Base-by-base conservation (phyloP, 2,797 vertebrate species). In the Oreortyx pictus region DNA sequence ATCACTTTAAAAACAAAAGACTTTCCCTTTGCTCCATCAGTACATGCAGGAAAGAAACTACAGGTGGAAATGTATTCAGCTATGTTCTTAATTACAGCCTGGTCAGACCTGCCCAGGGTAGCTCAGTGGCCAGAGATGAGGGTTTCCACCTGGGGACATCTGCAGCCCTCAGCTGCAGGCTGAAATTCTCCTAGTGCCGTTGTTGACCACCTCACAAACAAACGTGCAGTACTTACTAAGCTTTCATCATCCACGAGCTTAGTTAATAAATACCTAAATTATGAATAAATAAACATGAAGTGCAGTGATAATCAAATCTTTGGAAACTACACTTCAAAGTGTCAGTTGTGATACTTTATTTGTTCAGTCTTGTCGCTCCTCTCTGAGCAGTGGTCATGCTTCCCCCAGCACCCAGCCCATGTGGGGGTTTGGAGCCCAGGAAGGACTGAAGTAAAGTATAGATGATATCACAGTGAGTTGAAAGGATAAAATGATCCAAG, bases 221-320 rank as follows among this genome's bases (percentile, higher is more conserved):
- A 85, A 86, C 9, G 72, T 44, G 68, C 86, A 78, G 50, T 70
- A 43, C 27, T 62, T 79, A 25, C 39, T 91, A 83, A 31, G 46
- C 64, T 78, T 83, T 52, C 56, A 73, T 64, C 75, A 72, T 62
- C 64, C 59, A 41, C 1, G 0, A 23, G 16, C 24, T 57, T 70
- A 57, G 85, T 96, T 86, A 96, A 94, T 92, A 86, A 96, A 94
- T 71, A 43, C 20, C 67, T 71, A 61, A 35, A n/a, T 49, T 73
- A 73, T 79, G 86, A 86, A 86, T 86, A 92, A 86, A 86, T 83
- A 83, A 41, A 66, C 41, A 62, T 43, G 41, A 93, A 83, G 50
- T 2, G 1, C 39, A 83, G 43, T 19, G 54, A 86, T 66, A 52
- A 72, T 66, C 73, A 70, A 81, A 59, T 90, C 50, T 89, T 80